Evolutionary conservation across 2,113 vertebrate genomes (phyloP).

Genomic region (Perca schrenkii): DNA sequence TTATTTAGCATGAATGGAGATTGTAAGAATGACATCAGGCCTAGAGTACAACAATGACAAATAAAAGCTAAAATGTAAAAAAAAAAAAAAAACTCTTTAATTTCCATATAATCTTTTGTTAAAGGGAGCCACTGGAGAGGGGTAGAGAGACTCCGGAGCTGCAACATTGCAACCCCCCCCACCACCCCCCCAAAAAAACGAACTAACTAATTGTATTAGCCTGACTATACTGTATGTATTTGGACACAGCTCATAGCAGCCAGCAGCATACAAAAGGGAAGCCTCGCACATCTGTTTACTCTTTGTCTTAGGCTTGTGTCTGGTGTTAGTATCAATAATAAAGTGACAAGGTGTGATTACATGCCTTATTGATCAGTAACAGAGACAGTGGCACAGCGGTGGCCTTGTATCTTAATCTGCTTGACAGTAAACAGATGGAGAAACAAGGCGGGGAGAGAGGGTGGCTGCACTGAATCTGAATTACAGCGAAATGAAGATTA

Average conservation of each 20-base stretch:
- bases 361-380: conserved; percentile 71
- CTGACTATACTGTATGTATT: conserved; percentile 30
- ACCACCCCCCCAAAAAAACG: not conserved
- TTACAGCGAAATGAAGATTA: conserved; percentile 41
- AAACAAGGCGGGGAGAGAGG: not conserved
- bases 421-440: conserved; percentile 59
- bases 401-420: conserved; percentile 64
- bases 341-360: conserved; percentile 67
- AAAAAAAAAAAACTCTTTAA: too few relatives aligned
- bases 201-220: not conserved
- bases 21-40: too few relatives aligned
- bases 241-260: not conserved
- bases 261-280: conserved; percentile 32
- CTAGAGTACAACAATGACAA: too few relatives aligned
- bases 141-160: too few relatives aligned
- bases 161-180: not conserved
- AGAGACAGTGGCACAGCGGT: conserved; percentile 46
- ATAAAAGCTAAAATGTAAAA: too few relatives aligned
- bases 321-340: conserved; percentile 60
- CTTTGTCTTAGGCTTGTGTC: conserved; percentile 36
- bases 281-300: conserved; percentile 33
- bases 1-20: too few relatives aligned
- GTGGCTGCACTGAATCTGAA: conserved; percentile 27
- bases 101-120: too few relatives aligned
- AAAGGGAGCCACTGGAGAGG: too few relatives aligned